Base-by-base conservation (phyloP, 2,888 invertebrate species). In the Artemia sinica region DNA sequence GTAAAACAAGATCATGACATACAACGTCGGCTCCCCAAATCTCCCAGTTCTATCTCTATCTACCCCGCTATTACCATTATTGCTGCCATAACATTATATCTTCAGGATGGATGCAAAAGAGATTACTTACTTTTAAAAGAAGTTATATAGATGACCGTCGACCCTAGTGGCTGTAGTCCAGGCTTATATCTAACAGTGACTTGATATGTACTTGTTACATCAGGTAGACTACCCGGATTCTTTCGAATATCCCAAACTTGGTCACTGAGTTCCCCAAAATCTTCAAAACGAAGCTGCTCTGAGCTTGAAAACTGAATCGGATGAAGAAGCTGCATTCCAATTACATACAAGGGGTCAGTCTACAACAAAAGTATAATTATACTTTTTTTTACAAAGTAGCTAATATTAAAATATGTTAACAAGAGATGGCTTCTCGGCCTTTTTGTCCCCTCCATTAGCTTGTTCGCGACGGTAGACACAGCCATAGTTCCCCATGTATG, bases 141-240 rank as follows among this genome's bases (percentile, higher is more conserved):
- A 68, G 86, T 88, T 0, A 91, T 77, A 67, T 88, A 86, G 58
- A 93, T 78, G 0, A 92, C 89, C 1, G 88, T 85, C 68, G 89
- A 89, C 13, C 93, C 93, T 65, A 88, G 77, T 5, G 91, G 88
- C 74, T 85, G 84, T 0, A 75, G 75, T 3, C 93, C 92, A 77
- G 91, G 91, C 72, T 83, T 82, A 75, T 91, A 93, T 72, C 87
- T 85, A 63, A 93, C 76, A 0, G 88, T 84, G 52, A 92, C 81
- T 8, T 87, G 87, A 75, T 87, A 91, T 72, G 89, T 88, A 72
- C 85, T 87, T 69, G 92, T 91, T 0, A 91, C 86, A 0, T 88
- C 85, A 0, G 97, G 97, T 76, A 98, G 97, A 13, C 89, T 85
- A 0, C 89, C 87, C 70, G 93, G 78, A 78, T 96, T 94, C 50